phyloP scores from a whole-genome alignment of 2,888 invertebrate genomes.

The Platypus cylindrus region DNA sequence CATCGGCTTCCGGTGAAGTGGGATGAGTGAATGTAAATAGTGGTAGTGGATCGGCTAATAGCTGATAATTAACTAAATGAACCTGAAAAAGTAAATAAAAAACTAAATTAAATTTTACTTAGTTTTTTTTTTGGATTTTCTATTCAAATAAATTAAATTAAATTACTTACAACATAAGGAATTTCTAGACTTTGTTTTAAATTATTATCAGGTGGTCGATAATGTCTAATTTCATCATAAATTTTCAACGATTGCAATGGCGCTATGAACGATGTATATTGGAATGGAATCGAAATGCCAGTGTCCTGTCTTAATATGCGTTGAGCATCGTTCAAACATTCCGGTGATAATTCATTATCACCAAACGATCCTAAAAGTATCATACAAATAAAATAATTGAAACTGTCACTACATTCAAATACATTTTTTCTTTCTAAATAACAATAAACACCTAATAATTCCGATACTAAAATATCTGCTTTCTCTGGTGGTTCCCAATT shows the following conservation, averaged over 20 bases:
- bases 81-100: constrained; percentile 8
- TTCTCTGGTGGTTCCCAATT: constrained; percentile 66
- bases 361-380: constrained; percentile 68
- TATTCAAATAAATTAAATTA: neutral
- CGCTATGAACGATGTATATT: constrained; percentile 81
- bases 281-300: constrained; percentile 83
- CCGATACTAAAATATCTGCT: constrained; percentile 61
- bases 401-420: neutral
- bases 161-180: constrained; percentile 66
- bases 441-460: constrained; percentile 70
- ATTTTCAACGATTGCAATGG: constrained; percentile 88
- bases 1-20: constrained; percentile 35
- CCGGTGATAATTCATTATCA: constrained; percentile 97
- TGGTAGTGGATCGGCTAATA: constrained; percentile 56
- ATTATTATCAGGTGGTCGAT: constrained; percentile 40
- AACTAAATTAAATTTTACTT: neutral
- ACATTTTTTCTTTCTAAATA: constrained; percentile 4
- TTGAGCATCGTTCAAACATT: constrained; percentile 91
- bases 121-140: too few species aligned
- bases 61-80: constrained; percentile 73
- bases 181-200: constrained; percentile 54
- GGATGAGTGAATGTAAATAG: constrained; percentile 89
- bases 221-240: constrained; percentile 58
- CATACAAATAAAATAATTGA: neutral
- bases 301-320: constrained; percentile 71